A percentile compares a stretch with the other conserved stretches of the same genome.
Evolutionary conservation across 2,113 vertebrate genomes (phyloP).

Genomic region (Lethenteron reissneri): DNA sequence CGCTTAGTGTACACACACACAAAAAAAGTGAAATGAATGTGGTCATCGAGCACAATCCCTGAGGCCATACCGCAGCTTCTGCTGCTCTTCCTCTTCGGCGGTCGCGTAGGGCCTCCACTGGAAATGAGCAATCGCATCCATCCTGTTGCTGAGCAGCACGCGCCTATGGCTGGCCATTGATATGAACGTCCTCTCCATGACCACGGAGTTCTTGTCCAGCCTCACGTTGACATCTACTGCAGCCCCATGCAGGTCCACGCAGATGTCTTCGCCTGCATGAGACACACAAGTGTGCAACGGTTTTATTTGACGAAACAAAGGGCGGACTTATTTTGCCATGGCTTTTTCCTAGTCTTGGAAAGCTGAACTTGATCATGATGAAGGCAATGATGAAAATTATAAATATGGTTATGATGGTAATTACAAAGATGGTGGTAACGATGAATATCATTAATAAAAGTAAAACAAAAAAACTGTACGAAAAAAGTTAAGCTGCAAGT

Average conservation of each 20-base stretch:
- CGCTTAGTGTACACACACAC: no score
- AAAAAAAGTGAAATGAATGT: background rate
- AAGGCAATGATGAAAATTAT: no score
- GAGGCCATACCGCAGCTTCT: conserved; percentile 24
- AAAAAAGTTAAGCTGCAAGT: no score
- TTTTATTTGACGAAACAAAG: background rate
- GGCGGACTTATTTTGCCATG: background rate
- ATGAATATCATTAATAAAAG: background rate
- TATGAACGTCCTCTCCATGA: conserved; percentile 35
- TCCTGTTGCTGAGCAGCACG: conserved; percentile 34
- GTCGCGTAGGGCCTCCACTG: conserved; percentile 36
- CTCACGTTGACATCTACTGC: conserved; percentile 34
- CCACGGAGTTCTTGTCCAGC: conserved; percentile 29
- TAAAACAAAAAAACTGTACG: no score
- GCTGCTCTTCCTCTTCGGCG: conserved; percentile 28
- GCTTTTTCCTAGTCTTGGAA: background rate
- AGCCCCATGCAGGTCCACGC: conserved; percentile 30
- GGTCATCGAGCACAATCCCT: conserved; percentile 8
- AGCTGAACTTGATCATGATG: no score
- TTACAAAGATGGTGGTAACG: background rate
- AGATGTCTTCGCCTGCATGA: conserved; percentile 36
- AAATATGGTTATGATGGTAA: no score
- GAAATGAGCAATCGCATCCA: conserved; percentile 33
- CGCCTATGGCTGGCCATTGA: conserved; percentile 22
- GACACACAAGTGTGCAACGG: background rate